Conservation (phyloP, 1,140 invertebrate genomes). For the Macrotrachela quadricornifera region DNA sequence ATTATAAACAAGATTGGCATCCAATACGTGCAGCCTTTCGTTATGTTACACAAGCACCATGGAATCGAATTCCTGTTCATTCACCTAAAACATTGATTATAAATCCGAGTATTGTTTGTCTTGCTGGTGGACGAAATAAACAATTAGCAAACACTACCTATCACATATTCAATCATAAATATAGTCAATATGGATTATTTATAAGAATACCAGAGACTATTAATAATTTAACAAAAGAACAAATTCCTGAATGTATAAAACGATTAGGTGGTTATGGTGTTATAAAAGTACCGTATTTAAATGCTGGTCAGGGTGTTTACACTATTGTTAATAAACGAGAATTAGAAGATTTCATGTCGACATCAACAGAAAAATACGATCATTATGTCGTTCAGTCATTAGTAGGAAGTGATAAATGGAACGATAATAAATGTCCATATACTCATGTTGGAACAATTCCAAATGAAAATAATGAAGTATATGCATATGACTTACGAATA, state of each 20-base stretch:
- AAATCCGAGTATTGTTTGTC: neutral
- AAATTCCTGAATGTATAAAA: neutral
- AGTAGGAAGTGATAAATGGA: constrained; percentile 2
- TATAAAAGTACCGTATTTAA: constrained; percentile 4
- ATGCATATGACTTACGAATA: constrained; percentile 1
- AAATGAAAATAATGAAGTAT: neutral
- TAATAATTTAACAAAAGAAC: neutral
- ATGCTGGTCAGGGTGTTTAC: constrained; percentile 4
- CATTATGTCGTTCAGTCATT: constrained; percentile 2
- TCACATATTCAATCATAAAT: constrained; percentile 2
- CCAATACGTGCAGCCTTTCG: neutral
- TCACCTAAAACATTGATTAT: neutral
- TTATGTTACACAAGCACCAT: neutral
- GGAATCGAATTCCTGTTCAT: constrained; percentile 1
- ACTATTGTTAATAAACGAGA: constrained; percentile 3
- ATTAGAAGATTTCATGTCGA: neutral
- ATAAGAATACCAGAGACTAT: neutral
- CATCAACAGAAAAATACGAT: neutral
- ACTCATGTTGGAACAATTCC: constrained; percentile 1
- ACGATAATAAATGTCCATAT: neutral
- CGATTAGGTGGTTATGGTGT: neutral
- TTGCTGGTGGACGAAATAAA: constrained; percentile 4
- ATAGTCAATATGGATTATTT: neutral
- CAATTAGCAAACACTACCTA: neutral
- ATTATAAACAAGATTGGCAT: neutral